A percentile compares a stretch with the other conserved stretches of the same genome.
Evolutionary conservation across 2,888 invertebrate species (phyloP).

Genomic region (Mesorhabditis spiculigera): DNA sequence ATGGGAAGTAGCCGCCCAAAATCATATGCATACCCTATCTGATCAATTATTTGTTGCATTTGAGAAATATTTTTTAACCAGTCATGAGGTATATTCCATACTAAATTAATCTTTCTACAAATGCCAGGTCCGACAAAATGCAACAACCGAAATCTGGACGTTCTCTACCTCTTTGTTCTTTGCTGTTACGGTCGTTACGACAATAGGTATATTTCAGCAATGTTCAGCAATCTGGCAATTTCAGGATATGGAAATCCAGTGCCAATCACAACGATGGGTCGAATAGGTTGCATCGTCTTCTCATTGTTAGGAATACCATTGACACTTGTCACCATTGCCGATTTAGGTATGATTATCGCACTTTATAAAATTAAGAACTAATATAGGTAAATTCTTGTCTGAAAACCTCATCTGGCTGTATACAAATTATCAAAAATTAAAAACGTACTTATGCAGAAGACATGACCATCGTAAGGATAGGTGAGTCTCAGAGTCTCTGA

Average conservation of each 20-base stretch:
- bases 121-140: slow-evolving; percentile 48
- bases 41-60: slow-evolving; percentile 57
- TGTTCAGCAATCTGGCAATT: slow-evolving; percentile 10
- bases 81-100: slow-evolving; percentile 37
- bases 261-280: slow-evolving; percentile 52
- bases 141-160: slow-evolving; percentile 56
- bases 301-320: slow-evolving; percentile 58
- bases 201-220: slow-evolving; percentile 39
- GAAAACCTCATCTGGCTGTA: slow-evolving; percentile 58
- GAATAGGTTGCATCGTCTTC: slow-evolving; percentile 54
- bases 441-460: slow-evolving; percentile 31
- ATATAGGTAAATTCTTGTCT: slow-evolving; percentile 52
- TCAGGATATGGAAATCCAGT: slow-evolving; percentile 58
- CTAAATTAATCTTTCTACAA: background rate
- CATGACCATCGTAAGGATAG: slow-evolving; percentile 11
- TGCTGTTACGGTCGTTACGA: slow-evolving; percentile 58
- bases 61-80: slow-evolving; percentile 55
- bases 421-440: slow-evolving; percentile 52
- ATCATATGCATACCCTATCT: slow-evolving; percentile 54
- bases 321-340: slow-evolving; percentile 58
- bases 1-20: slow-evolving; percentile 33
- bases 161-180: slow-evolving; percentile 59
- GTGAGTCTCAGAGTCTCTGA: slow-evolving; percentile 9
- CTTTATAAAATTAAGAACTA: background rate
- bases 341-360: slow-evolving; percentile 39